These are phyloP conservation scores for Scaptomyza caliginosa DNA, from an alignment of 2,888 invertebrate genomes.

Conservation along the genomic window DNA sequence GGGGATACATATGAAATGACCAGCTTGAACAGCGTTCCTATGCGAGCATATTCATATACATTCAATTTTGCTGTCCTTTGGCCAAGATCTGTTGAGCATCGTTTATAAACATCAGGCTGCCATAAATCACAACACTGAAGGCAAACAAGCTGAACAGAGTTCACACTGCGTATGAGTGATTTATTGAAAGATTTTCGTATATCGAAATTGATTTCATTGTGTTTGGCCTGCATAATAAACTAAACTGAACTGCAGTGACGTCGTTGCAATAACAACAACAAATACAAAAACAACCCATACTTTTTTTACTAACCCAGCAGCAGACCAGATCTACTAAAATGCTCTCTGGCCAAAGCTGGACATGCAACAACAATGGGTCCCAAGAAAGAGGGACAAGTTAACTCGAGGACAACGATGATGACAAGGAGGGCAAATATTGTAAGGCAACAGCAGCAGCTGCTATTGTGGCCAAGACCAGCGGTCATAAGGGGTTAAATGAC, in stretches of 20 bases:
- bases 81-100: neutral
- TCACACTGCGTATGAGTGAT: constrained; percentile 72
- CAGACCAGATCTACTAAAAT: constrained; percentile 9
- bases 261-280: constrained; percentile 30
- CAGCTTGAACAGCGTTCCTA: neutral
- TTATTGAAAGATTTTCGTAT: constrained; percentile 55
- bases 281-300: constrained; percentile 23
- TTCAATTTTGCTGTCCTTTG: neutral
- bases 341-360: neutral
- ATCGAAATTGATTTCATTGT: constrained; percentile 66
- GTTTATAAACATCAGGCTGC: constrained; percentile 9
- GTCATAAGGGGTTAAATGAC: constrained; percentile 72
- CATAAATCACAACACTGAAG: constrained; percentile 30
- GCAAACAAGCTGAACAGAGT: constrained; percentile 17
- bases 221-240: constrained; percentile 64
- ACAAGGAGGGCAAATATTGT: constrained; percentile 31
- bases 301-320: constrained; percentile 43
- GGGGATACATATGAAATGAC: constrained; percentile 9
- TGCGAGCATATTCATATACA: neutral
- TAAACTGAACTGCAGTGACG: constrained; percentile 37
- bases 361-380: constrained; percentile 4
- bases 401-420: constrained; percentile 38
- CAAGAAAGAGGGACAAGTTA: constrained; percentile 14
- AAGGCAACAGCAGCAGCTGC: constrained; percentile 31
- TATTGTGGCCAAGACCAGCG: constrained; percentile 37